Evolutionary conservation across 2,113 vertebrate species (phyloP), one percentile per base, ranked within the genome.

Genomic region (Otus sunia): DNA sequence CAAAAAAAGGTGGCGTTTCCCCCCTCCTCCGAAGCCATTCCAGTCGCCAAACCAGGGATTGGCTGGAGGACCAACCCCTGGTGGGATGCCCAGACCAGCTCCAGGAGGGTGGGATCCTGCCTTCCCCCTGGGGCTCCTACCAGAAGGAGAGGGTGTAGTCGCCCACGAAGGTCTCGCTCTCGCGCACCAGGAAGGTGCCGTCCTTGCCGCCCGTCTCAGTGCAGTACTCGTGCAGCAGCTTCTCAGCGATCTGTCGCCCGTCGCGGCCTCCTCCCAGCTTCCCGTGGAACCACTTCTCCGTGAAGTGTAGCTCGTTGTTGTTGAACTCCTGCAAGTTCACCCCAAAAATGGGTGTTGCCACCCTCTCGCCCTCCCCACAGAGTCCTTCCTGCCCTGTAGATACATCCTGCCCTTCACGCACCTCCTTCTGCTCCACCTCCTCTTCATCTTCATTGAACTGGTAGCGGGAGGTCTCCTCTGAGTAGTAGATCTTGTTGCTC

Each of bases 141-240:
- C 99, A 99, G 98, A 99, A 99, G 22, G 98, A 99, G 73, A 99
- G 98, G 36, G 99, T 99, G 98, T 99, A 99, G 96, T 99, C 99
- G 0, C 99, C 99, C 17, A 99, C 98, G 12, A 99, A 99, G 39
- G 99, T 99, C 98, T 99, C 99, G 3, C 99, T 99, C 97, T 99
- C 99, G 13, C 99, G 97, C 63, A 99, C 99, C 91, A 99, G 97
- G 96, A 99, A 99, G 86, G 98, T 99, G 88, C 98, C 99, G 0
- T 99, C 99, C 91, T 99, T 99, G 63, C 98, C 98, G 0, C 98
- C 99, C 0, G 98, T 98, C 97, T 99, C 99, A 0, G 96, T 97
- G 83, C 99, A 99, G 85, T 99, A 99, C 55, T 99, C 99, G 5
- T 98, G 98, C 89, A 99, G 98, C 73, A 99, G 98, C 97, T 99